Evolutionary conservation across 2,797 vertebrate genomes (phyloP), one percentile per base, ranked within the genome.

Genomic region (Myotis daubentonii): DNA sequence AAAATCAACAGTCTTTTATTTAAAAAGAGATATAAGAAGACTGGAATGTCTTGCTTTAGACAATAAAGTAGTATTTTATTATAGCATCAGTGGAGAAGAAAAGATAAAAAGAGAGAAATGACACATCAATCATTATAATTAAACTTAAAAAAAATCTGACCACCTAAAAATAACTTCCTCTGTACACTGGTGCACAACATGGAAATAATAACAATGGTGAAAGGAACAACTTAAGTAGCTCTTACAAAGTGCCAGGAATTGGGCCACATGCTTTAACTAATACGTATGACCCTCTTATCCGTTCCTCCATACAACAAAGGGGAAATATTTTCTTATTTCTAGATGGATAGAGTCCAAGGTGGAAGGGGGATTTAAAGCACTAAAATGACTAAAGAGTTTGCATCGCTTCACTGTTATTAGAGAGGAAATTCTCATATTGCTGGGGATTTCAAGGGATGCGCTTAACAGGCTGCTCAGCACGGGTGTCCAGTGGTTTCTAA

Each of bases 101-200:
- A 89, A 93, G 3, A 70, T 25, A 53, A 65, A 65, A 79, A 80
- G 44, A 76, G 23, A 81, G 19, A 92, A 60, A 68, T 55, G 25
- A 4, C 2, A 44, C 75, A 66, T 66, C 3, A 38, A 25, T 84
- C 82, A 68, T n/a, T 70, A 22, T 53, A 70, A 62, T 75, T 74
- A 60, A 89, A 62, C 36, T 85, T 65, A 53, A 93, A 70, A 66
- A 94, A 93, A 87, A 93, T 36, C 60, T 89, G 53, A 74, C 44
- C 28, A 49, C 57, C 44, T 94, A 66, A 93, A 89, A 78, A 51
- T 91, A 95, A 68, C 36, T 85, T 88, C 41, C 19, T 78, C 28
- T 93, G 28, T 33, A 19, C 65, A 72, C 19, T 70, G 28, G 47
- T 49, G 36, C 19, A 28, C 38, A 76, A 80, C 5, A 66, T 36